Conservation (phyloP, 2,888 invertebrate genomes). For the Apotomis turbidana region DNA sequence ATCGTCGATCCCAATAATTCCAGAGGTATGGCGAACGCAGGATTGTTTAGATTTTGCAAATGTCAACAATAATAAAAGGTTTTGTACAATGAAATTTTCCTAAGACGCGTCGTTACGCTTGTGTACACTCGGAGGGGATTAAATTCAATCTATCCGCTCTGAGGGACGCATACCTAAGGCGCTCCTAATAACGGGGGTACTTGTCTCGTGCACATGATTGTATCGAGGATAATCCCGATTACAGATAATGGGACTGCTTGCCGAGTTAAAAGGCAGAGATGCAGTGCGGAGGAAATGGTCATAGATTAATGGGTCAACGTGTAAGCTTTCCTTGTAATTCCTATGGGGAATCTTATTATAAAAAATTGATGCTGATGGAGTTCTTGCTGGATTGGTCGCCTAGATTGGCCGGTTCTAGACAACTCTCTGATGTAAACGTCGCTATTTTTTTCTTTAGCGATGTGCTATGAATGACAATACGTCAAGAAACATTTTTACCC, state of each 20-base stretch:
- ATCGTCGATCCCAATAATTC: background rate
- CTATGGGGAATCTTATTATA: too few species aligned
- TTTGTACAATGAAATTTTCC: conserved; percentile 23
- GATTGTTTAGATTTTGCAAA: conserved; percentile 24
- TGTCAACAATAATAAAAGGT: conserved; percentile 28
- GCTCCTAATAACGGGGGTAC: conserved; percentile 57
- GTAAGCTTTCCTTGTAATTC: background rate
- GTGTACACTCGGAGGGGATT: conserved; percentile 41
- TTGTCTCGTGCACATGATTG: conserved; percentile 62
- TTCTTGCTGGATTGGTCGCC: too few species aligned
- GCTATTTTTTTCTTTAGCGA: too few species aligned
- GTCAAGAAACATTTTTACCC: too few species aligned
- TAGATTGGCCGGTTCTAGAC: too few species aligned
- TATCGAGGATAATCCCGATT: conserved; percentile 71
- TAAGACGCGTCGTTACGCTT: conserved; percentile 34
- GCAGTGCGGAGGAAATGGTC: background rate
- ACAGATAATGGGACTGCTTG: conserved; percentile 56
- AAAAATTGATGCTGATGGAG: too few species aligned
- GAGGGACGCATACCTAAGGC: conserved; percentile 53
- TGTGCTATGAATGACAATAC: too few species aligned
- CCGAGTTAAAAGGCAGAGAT: conserved; percentile 33
- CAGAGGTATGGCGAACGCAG: background rate
- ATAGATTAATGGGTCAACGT: background rate
- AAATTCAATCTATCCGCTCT: conserved; percentile 42
- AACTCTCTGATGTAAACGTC: too few species aligned